A percentile compares a stretch with the other conserved stretches of the same genome.
Conservation (phyloP, 1,140 invertebrate species). For the Pseudoatta argentina region DNA sequence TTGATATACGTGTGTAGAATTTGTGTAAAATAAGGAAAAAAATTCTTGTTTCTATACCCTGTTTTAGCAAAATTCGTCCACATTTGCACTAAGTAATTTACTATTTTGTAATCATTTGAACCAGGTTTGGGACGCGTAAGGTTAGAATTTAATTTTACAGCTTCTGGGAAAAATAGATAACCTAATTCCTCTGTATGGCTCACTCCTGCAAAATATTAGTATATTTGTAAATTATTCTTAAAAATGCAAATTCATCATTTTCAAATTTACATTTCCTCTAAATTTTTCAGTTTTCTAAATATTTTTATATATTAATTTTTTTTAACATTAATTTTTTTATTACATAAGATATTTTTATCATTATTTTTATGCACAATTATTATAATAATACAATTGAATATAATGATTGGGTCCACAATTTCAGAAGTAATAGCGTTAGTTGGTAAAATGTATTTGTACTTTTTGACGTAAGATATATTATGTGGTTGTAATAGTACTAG, state of each 20-base stretch:
- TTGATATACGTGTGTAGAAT: constrained; percentile 16
- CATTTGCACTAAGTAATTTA: constrained; percentile 76
- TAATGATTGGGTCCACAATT: neutral
- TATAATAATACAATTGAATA: neutral
- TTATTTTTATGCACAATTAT: neutral
- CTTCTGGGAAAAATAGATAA: constrained; percentile 71
- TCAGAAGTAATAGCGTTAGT: neutral
- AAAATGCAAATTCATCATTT: neutral
- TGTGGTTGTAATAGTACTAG: neutral
- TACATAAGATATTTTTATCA: neutral
- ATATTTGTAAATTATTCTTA: constrained; percentile 14
- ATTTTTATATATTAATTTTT: neutral
- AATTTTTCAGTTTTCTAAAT: constrained; percentile 1
- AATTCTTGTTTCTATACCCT: constrained; percentile 57
- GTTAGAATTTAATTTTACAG: neutral
- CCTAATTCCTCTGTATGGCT: constrained; percentile 78
- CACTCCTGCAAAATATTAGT: constrained; percentile 68
- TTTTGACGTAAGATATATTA: neutral
- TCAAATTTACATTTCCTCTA: neutral
- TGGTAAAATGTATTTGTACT: neutral
- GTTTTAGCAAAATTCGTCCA: constrained; percentile 76
- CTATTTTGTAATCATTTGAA: constrained; percentile 60
- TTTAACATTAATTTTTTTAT: neutral
- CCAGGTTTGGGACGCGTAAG: neutral
- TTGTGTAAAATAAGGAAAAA: neutral